These are phyloP conservation scores for Acanthis flammea DNA, from an alignment of 2,797 vertebrate genomes.

Conservation along the genomic window DNA sequence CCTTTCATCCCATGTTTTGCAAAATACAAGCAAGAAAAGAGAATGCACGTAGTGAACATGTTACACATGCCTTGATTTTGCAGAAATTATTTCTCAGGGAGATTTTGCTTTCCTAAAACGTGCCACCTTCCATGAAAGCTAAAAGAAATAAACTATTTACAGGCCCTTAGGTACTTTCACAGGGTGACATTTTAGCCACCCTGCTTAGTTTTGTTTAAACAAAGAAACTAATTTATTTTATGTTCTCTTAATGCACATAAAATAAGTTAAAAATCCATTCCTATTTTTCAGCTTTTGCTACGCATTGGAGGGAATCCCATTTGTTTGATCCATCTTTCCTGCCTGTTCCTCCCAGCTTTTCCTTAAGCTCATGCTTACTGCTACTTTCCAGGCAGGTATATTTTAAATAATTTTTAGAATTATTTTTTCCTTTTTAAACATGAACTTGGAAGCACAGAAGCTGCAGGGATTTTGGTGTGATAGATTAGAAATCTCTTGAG, in stretches of 20 bases:
- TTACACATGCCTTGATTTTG: background rate
- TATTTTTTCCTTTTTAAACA: background rate
- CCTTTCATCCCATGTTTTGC: background rate
- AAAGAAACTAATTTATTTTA: constrained; percentile 10
- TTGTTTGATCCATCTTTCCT: background rate
- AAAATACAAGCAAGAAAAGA: constrained; percentile 30
- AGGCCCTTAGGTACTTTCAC: background rate
- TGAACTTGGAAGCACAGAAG: background rate
- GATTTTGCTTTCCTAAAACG: background rate
- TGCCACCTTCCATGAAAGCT: background rate
- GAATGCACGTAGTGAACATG: background rate
- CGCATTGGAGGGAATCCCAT: background rate
- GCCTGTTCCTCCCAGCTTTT: background rate
- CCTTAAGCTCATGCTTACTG: background rate
- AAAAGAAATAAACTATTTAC: background rate
- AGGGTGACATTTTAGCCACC: background rate
- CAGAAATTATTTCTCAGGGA: background rate
- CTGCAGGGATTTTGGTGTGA: background rate
- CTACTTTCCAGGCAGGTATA: background rate
- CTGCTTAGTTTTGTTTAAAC: background rate
- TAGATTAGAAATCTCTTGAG: background rate
- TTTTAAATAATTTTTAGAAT: background rate
- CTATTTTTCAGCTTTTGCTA: background rate
- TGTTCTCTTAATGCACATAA: background rate
- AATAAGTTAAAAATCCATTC: background rate